Base-by-base conservation (phyloP, 1,140 invertebrate genomes). In the Galleria mellonella region DNA sequence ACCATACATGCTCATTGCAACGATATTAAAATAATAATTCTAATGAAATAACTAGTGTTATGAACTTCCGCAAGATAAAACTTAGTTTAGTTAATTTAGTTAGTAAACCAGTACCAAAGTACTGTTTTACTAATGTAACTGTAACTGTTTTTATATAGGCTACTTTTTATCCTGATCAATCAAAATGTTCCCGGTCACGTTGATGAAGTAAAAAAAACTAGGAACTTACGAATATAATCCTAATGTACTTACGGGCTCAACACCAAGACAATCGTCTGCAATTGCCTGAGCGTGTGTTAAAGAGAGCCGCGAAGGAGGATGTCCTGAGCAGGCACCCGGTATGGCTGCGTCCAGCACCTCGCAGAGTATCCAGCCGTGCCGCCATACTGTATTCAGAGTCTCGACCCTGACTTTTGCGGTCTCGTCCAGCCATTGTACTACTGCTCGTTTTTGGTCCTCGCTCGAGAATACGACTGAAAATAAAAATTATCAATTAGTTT, bases 291-390 rank as follows among this genome's bases (percentile, higher is more conserved):
- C 89, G 55, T 90, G 89, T 17, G 78, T 65, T 9, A 89, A 61
- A 2, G 87, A 84, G 17, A 87, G 78, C 13, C 72, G 74, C 29
- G 78, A 84, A 8, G 88, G 87, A 7, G 83, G 74, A 32, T 89
- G 88, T 9, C 88, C 88, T 0, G 77, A 70, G 63, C 89, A 89
- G 1, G 88, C 87, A 17, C 88, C 89, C 5, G 89, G 88, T 2
- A 89, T 62, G 0, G 83, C 86, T 4, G 81, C 69, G 47, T 90
- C 88, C 11, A 90, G 70, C 9, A 89, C 73, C 4, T 87, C 88
- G 53, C 89, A 90, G 1, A 90, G 59, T 12, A 89, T 75, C 58
- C 88, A 88, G 12, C 89, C 89, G 51, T 90, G 88, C 2, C 72
- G 64, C 89, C 89, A 90, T 10, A 89, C 73, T 7, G 79, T 69